These are phyloP conservation scores for Dinocampus coccinellae DNA, from an alignment of 2,888 invertebrate species.

Conservation along the genomic window DNA sequence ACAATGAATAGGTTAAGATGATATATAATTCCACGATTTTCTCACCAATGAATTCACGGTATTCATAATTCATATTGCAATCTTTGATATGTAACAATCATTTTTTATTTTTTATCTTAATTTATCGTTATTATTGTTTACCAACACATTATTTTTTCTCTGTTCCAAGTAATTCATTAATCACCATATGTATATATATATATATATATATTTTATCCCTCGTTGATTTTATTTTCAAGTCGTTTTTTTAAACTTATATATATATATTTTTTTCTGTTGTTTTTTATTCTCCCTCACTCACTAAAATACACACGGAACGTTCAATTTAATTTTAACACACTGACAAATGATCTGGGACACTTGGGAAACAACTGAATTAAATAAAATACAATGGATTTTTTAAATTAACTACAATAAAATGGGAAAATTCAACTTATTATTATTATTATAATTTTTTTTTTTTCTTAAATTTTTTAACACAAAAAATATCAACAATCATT, in stretches of 20 bases:
- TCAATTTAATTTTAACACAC: neutral
- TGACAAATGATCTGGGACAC: neutral
- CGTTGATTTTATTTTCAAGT: neutral
- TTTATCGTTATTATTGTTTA: too few relatives aligned
- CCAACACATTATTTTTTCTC: neutral
- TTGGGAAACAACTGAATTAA: neutral
- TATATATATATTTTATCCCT: too few relatives aligned
- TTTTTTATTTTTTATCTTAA: neutral
- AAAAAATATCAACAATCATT: too few relatives aligned
- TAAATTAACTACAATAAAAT: too few relatives aligned
- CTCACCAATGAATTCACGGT: neutral
- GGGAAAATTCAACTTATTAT: too few relatives aligned
- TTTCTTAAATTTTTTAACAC: too few relatives aligned
- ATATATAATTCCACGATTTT: neutral
- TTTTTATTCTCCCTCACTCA: neutral
- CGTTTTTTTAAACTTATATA: too few relatives aligned
- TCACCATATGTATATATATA: too few relatives aligned
- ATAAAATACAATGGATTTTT: too few relatives aligned
- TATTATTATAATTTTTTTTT: too few relatives aligned
- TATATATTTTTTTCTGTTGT: neutral
- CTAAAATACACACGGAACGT: neutral
- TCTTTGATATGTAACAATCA: neutral
- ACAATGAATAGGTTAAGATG: neutral
- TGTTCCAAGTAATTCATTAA: too few relatives aligned
- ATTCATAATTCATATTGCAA: neutral